Conservation (phyloP, 2,888 invertebrate genomes). For the Leucania comma region DNA sequence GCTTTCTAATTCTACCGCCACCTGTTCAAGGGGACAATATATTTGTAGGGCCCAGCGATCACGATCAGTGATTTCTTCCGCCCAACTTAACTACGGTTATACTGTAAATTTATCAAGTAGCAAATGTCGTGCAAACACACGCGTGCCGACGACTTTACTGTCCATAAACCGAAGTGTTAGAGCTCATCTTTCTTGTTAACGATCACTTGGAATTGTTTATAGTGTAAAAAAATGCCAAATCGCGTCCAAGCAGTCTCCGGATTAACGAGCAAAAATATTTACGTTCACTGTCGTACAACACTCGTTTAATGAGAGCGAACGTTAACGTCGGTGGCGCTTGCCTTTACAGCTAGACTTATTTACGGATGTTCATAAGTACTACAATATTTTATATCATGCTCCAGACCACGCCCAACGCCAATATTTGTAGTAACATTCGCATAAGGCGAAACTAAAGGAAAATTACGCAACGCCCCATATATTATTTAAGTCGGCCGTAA, state of each 20-base stretch:
- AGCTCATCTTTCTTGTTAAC: conserved; percentile 91
- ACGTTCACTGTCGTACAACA: conserved; percentile 76
- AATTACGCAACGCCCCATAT: conserved; percentile 88
- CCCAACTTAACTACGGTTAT: conserved; percentile 67
- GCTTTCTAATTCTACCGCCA: conserved; percentile 62
- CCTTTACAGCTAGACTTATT: conserved; percentile 53
- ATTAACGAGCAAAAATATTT: conserved; percentile 85
- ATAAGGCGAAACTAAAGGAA: conserved; percentile 78
- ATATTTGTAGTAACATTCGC: conserved; percentile 79
- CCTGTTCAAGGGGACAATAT: conserved; percentile 66
- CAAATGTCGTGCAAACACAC: conserved; percentile 77
- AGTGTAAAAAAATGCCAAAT: conserved; percentile 85
- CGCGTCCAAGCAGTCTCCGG: conserved; percentile 75
- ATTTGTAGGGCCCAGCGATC: conserved; percentile 54
- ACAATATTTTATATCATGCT: conserved; percentile 54
- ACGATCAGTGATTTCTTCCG: conserved; percentile 55
- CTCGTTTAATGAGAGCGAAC: conserved; percentile 68
- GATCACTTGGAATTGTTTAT: conserved; percentile 87
- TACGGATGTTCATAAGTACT: conserved; percentile 51
- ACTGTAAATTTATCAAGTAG: conserved; percentile 77
- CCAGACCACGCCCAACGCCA: conserved; percentile 67
- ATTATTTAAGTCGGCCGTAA: conserved; percentile 86
- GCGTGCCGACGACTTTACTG: conserved; percentile 88
- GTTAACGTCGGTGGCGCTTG: conserved; percentile 63
- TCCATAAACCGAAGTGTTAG: conserved; percentile 88